Evolutionary conservation across 92 coral and sea anemone species (phyloP), one percentile per base, ranked within the genome.

Genomic region (Virgularia gustaviana): DNA sequence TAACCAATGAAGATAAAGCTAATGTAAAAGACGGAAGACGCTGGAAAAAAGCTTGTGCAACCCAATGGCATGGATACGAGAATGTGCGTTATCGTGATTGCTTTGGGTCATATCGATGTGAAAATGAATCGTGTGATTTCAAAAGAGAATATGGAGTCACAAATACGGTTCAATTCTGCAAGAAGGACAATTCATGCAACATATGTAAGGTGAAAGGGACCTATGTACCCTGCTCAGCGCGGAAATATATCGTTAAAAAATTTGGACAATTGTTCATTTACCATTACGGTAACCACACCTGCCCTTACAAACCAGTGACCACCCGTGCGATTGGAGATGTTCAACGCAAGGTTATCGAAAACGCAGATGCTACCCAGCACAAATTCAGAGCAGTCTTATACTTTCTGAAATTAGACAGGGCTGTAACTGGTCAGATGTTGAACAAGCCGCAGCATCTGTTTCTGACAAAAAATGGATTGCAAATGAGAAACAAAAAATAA

Each of bases 391-490:
- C 58, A 38, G 31, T 41, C 1, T 45, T 12, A 47, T 65, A 19
- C 23, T 47, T 42, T 41, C 78, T 3, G 42, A 25, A 41, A 39
- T 65, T 36, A 66, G 28, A 28, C 58, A 43, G 65, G 8, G 63
- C 19, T 32, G 77, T 67, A 64, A 76, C 35, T 66, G 78, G 78
- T 39, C 42, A 2, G 53, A 44, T 22, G 42, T 76, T 16, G 78
- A 75, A 75, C 63, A 79, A 37, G 74, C 70, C 12, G 85, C 81
- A 25, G 22, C 43, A 5, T 55, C 65, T 43, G 33, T 33, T 45
- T 25, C 55, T 42, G 81, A 74, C 81, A 74, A 38, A 16, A 80
- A 80, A 36, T 38, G 85, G 85, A 74, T 75, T 36, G 7, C 71
- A 20, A 62, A 76, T 41, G 49, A 74, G 25, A 80, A 80, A 59